phyloP scores from a whole-genome alignment of 2,113 vertebrate genomes.

The Carettochelys insculpta region DNA sequence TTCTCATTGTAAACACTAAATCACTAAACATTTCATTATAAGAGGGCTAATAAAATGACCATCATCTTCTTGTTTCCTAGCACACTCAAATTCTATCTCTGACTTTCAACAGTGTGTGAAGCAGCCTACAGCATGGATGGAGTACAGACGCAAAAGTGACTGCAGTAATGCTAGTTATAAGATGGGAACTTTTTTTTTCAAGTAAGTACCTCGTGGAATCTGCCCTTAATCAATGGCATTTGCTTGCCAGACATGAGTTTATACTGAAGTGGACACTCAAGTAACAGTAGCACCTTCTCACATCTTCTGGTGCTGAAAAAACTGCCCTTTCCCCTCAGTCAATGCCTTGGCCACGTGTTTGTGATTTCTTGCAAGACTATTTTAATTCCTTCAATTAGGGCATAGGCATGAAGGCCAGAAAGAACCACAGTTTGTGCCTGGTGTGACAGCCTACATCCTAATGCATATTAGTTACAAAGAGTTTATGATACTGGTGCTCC shows the following conservation, averaged over 20 bases:
- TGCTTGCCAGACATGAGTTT: not conserved
- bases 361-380: slow-evolving; percentile 20
- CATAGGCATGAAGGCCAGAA: slow-evolving; percentile 37
- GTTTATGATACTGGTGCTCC: slow-evolving; percentile 53
- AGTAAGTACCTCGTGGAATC: not conserved
- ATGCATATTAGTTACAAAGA: not conserved
- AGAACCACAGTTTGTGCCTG: slow-evolving; percentile 37
- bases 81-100: not conserved
- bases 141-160: not conserved
- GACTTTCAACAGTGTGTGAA: not conserved
- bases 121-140: not conserved
- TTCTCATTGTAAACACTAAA: not conserved
- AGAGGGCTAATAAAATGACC: not conserved
- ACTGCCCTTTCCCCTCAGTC: not conserved
- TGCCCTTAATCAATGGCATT: not conserved
- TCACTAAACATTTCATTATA: not conserved
- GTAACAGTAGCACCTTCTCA: slow-evolving; percentile 16
- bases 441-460: slow-evolving; percentile 51
- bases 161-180: not conserved
- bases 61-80: not conserved
- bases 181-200: not conserved
- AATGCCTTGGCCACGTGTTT: slow-evolving; percentile 6
- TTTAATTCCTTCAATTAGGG: slow-evolving; percentile 39
- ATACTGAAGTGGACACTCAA: not conserved
- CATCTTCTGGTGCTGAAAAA: not conserved